These are phyloP conservation scores for Drymonia ruficornis DNA, from an alignment of 2,888 invertebrate species.

Conservation along the genomic window DNA sequence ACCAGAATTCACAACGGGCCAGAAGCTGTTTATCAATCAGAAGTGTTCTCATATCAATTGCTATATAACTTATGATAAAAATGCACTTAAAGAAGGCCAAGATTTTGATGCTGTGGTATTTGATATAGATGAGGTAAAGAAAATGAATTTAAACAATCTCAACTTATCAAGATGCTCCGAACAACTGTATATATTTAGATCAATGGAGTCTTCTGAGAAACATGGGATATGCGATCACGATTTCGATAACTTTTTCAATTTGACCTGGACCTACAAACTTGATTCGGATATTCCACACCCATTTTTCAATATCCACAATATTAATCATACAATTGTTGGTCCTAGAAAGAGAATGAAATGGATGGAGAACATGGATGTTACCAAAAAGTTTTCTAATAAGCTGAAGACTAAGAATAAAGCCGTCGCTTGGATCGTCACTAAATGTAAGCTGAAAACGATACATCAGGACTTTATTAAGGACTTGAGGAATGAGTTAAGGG, in stretches of 20 bases:
- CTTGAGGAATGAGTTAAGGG: conserved; percentile 53
- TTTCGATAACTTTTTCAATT: conserved; percentile 72
- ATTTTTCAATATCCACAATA: conserved; percentile 56
- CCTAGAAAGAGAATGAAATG: conserved; percentile 55
- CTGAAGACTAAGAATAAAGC: conserved; percentile 57
- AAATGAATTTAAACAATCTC: conserved; percentile 39
- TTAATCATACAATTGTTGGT: conserved; percentile 53
- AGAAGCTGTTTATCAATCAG: conserved; percentile 61
- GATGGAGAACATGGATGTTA: conserved; percentile 52
- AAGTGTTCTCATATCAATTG: conserved; percentile 69
- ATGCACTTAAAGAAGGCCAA: conserved; percentile 45
- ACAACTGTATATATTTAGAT: conserved; percentile 69
- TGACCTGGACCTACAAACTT: conserved; percentile 75
- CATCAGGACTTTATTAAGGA: conserved; percentile 57
- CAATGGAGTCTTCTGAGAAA: conserved; percentile 58
- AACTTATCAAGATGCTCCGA: conserved; percentile 51
- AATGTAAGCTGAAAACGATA: conserved; percentile 57
- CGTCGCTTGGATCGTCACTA: conserved; percentile 62
- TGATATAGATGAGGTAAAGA: conserved; percentile 51
- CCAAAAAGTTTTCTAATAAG: conserved; percentile 31
- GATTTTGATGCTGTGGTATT: conserved; percentile 71
- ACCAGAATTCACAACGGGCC: conserved; percentile 48
- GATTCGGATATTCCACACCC: conserved; percentile 68
- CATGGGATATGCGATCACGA: conserved; percentile 59
- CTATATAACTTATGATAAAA: conserved; percentile 63